Conservation (phyloP, 2,888 invertebrate genomes). For the Calliopum simillimum region DNA sequence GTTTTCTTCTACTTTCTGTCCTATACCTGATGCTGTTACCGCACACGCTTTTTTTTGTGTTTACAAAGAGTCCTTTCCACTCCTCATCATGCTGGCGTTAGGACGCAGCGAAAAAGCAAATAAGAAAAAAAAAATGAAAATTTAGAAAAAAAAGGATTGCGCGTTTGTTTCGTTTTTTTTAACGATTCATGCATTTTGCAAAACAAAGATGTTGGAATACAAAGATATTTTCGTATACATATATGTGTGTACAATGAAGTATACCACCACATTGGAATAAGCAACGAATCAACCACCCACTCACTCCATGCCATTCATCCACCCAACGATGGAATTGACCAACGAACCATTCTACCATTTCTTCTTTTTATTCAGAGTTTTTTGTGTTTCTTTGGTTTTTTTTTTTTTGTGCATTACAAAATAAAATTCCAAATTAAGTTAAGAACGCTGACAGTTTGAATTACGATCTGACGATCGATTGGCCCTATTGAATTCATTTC, state of each 20-base stretch:
- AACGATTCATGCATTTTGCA: not conserved
- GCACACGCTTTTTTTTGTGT: not conserved
- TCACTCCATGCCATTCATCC: not conserved
- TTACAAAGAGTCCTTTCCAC: slow-evolving; percentile 8
- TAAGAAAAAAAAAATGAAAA: not conserved
- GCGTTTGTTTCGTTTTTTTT: slow-evolving; percentile 1
- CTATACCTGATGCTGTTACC: not conserved
- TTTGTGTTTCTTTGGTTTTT: slow-evolving; percentile 22
- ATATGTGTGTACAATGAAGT: not conserved
- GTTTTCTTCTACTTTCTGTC: not conserved
- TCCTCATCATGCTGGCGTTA: slow-evolving; percentile 1
- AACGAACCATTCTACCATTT: slow-evolving; percentile 16
- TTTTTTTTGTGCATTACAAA: slow-evolving; percentile 48
- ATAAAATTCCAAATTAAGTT: slow-evolving; percentile 60
- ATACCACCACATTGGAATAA: not conserved
- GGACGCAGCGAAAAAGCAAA: not conserved
- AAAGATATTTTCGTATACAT: too few relatives aligned
- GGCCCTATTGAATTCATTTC: slow-evolving; percentile 23
- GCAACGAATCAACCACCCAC: not conserved
- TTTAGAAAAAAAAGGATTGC: slow-evolving; percentile 10
- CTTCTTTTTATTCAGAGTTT: slow-evolving; percentile 1
- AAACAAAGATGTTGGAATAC: not conserved
- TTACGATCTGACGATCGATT: slow-evolving; percentile 53
- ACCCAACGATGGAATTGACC: slow-evolving; percentile 14
- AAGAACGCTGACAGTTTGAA: slow-evolving; percentile 62